These are phyloP conservation scores for Myripristis murdjan DNA, from an alignment of 2,797 vertebrate genomes.

Conservation along the genomic window DNA sequence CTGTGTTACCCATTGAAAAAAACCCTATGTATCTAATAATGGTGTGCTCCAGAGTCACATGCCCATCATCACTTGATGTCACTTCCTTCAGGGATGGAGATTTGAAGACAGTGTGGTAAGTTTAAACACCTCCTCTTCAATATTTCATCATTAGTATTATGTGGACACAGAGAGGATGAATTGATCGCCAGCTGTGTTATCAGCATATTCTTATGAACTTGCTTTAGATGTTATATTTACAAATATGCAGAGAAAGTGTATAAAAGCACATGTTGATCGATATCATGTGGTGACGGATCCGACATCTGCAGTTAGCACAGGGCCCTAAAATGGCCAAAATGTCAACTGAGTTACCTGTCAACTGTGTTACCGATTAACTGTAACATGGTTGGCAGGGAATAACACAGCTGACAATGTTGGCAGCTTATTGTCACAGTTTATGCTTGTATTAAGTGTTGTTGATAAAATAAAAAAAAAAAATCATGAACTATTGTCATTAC, in stretches of 20 bases:
- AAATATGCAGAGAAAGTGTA: not conserved
- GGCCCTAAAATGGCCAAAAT: not conserved
- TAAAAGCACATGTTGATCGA: not conserved
- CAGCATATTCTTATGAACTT: not conserved
- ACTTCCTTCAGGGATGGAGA: too few species aligned
- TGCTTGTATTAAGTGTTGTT: not conserved
- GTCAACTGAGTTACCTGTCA: conserved; percentile 10
- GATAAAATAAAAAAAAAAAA: too few species aligned
- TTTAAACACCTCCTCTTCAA: too few species aligned
- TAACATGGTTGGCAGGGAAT: conserved; percentile 1
- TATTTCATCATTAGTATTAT: conserved; percentile 6
- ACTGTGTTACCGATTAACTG: too few species aligned
- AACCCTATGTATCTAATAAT: too few species aligned
- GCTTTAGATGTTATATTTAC: too few species aligned
- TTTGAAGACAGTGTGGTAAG: too few species aligned
- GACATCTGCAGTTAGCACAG: not conserved
- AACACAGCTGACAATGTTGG: conserved; percentile 3
- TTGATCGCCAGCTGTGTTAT: conserved; percentile 3
- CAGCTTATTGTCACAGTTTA: not conserved
- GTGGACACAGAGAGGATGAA: conserved; percentile 7
- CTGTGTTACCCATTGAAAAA: too few species aligned
- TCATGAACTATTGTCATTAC: too few species aligned
- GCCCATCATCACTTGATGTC: too few species aligned
- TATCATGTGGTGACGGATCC: not conserved
- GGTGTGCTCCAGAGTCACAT: too few species aligned